Evolutionary conservation across 2,113 vertebrate species (phyloP).

Genomic region (Lipotes vexillifer): DNA sequence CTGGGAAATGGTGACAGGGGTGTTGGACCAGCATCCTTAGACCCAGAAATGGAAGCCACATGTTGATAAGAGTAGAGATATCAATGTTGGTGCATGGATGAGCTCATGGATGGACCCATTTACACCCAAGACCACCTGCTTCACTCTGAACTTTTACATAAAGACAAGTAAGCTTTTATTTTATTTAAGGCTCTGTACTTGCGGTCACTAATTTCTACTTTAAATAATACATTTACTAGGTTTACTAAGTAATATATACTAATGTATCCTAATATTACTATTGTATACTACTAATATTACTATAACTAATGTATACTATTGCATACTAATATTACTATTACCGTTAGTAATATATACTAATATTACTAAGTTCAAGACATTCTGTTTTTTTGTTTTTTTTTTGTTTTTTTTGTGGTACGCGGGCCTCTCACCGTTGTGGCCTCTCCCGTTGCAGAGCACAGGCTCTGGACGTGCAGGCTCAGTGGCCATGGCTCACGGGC

Average conservation of each 20-base stretch:
- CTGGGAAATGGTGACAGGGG: not conserved
- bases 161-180: not conserved
- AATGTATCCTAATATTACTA: not conserved
- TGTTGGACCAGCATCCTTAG: not conserved
- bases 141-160: not conserved
- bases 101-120: not conserved
- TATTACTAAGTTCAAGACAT: not conserved
- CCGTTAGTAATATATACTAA: no score
- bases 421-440: no score
- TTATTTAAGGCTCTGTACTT: not conserved
- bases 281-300: not conserved
- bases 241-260: not conserved
- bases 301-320: not conserved
- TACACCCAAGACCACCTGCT: not conserved
- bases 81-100: not conserved
- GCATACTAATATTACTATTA: not conserved
- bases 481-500: no score
- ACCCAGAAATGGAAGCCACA: not conserved
- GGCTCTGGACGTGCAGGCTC: no score
- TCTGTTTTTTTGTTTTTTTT: no score
- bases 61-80: not conserved
- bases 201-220: not conserved
- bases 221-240: not conserved
- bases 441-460: no score
- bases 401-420: no score